These are phyloP conservation scores for Euwallacea similis DNA, from an alignment of 1,140 invertebrate genomes.

Conservation along the genomic window DNA sequence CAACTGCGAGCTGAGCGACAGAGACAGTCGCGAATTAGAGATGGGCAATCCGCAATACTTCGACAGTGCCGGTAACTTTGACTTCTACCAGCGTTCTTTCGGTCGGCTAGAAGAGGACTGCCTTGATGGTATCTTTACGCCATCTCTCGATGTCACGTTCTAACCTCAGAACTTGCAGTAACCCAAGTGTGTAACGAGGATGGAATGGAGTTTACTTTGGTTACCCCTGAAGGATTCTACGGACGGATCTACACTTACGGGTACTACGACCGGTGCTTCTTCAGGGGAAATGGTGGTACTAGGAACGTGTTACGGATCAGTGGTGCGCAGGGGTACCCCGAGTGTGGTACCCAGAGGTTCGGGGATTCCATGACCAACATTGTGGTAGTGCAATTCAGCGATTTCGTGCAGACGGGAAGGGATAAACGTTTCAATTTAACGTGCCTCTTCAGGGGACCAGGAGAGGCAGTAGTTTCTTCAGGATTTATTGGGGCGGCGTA, in stretches of 20 bases:
- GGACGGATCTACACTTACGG: constrained; percentile 91
- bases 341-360: constrained; percentile 89
- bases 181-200: constrained; percentile 89
- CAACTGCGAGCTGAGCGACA: constrained; percentile 87
- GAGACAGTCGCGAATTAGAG: constrained; percentile 81
- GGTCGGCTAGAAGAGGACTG: constrained; percentile 73
- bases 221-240: constrained; percentile 84
- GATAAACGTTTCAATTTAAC: constrained; percentile 92
- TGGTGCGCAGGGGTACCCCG: constrained; percentile 82
- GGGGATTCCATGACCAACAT: constrained; percentile 93
- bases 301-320: constrained; percentile 82
- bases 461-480: constrained; percentile 89
- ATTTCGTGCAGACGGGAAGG: constrained; percentile 86
- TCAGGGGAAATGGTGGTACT: constrained; percentile 83
- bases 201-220: constrained; percentile 89
- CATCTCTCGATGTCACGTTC: not conserved
- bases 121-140: constrained; percentile 69
- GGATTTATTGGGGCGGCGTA: constrained; percentile 88
- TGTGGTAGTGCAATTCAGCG: constrained; percentile 91
- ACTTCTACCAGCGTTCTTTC: constrained; percentile 82
- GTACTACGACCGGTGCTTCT: constrained; percentile 89
- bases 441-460: constrained; percentile 85
- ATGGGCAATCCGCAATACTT: constrained; percentile 82
- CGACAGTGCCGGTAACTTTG: constrained; percentile 79
- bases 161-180: constrained; percentile 55